Percentiles rank a stretch among this genome's conserved stretches.
Evolutionary conservation across 2,797 vertebrate genomes (phyloP).

Genomic region (Cossypha heuglini): DNA sequence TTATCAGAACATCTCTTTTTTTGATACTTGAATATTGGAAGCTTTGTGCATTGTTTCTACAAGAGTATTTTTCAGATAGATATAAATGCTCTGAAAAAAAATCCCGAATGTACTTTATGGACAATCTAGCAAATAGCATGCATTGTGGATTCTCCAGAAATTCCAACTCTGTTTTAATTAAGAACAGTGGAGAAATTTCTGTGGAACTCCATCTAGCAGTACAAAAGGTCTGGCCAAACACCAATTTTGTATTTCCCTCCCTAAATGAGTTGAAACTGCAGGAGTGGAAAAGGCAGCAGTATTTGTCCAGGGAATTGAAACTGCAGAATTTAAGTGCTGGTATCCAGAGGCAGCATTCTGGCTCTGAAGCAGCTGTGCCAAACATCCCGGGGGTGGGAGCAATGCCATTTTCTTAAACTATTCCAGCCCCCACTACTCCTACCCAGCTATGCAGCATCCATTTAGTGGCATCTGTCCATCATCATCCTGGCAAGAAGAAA

Average conservation of each 20-base stretch:
- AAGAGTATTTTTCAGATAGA: conserved; percentile 54
- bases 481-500: neutral
- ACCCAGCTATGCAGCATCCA: neutral
- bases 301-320: neutral
- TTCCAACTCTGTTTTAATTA: neutral
- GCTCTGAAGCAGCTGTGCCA: conserved; percentile 16
- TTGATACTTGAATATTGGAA: conserved; percentile 68
- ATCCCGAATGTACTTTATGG: conserved; percentile 41
- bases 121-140: conserved; percentile 4
- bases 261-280: neutral
- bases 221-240: neutral
- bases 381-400: neutral
- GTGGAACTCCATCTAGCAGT: neutral
- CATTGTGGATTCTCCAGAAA: conserved; percentile 24
- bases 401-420: neutral
- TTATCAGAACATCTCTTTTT: conserved; percentile 29
- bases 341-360: neutral
- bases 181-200: neutral
- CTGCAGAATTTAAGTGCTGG: neutral
- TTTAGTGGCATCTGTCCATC: neutral
- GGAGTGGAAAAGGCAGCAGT: neutral
- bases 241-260: neutral
- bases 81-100: conserved; percentile 43
- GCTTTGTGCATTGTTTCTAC: conserved; percentile 42
- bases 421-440: neutral